These are phyloP conservation scores for Dynastes tityus DNA, from an alignment of 2,888 invertebrate species.

Conservation along the genomic window DNA sequence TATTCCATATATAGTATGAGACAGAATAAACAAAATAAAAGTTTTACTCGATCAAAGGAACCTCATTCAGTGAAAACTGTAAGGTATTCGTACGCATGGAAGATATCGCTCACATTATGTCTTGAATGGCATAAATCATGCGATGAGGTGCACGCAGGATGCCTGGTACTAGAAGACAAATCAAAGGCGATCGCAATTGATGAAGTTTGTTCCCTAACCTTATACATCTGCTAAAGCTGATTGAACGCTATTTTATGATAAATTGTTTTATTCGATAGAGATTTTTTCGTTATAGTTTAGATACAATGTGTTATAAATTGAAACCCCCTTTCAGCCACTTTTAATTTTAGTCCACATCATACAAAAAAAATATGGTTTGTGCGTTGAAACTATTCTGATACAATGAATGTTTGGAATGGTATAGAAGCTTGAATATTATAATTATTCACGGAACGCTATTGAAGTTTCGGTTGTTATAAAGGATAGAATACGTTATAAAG, in stretches of 20 bases:
- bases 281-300: background rate
- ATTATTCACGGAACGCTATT: no score
- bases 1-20: conserved; percentile 28
- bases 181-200: conserved; percentile 62
- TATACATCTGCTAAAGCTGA: conserved; percentile 57
- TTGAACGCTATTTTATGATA: conserved; percentile 61
- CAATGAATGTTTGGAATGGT: no score
- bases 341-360: no score
- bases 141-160: conserved; percentile 61
- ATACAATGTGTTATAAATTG: background rate
- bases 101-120: conserved; percentile 52
- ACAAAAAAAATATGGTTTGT: no score
- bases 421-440: no score
- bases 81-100: conserved; percentile 31
- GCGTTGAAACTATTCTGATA: no score
- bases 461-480: no score
- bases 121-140: conserved; percentile 62
- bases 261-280: background rate
- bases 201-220: conserved; percentile 56
- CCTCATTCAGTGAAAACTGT: conserved; percentile 27
- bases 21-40: background rate
- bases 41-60: conserved; percentile 17
- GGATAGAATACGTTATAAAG: no score
- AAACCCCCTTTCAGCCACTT: background rate
- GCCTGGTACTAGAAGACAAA: conserved; percentile 63